Evolutionary conservation across 23 tunicate genomes (phyloP), one percentile per base, ranked within the genome.

Genomic region (Halocynthia roretzi): DNA sequence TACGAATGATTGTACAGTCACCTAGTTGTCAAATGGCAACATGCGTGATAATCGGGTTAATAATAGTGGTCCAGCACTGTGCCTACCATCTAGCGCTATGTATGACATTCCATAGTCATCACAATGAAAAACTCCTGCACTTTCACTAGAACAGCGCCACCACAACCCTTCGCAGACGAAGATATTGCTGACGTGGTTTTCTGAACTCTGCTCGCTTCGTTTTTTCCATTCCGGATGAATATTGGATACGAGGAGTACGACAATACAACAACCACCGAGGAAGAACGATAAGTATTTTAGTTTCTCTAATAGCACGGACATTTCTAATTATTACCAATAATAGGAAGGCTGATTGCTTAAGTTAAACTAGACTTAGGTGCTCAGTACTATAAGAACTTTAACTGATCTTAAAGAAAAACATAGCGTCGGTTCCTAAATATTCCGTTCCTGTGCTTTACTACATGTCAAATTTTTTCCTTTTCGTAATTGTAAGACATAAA

Each of bases 71-170:
- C 18, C 78, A 53, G 12, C 18, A 51, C 12, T 40, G 7, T 18
- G 75, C 86, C 67, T 65, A 82, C 86, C 7, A 64, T 58, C 49
- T 9, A 82, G 18, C 9, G 71, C 81, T 50, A 83, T 11, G 17
- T 76, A 68, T 15, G 65, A 51, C 14, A 64, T 61, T 67, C 77
- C 87, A 56, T 83, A 83, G 63, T 56, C 50, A 56, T 83, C 87
- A 61, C 87, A 83, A 58, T 76, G 76, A 68, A 83, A 76, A 22
- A 31, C 50, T 57, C 87, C 87, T 20, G 70, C 52, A 53, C 20
- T 48, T 8, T 49, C 48, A 51, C 61, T 68, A 6, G 15, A 57
- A 68, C 87, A 83, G 10, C 87, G 81, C 87, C 87, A 83, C 87
- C 87, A 83, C 12, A 83, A 58, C 0, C 87, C 87, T 7, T 76